Base-by-base conservation (phyloP, 64 coral and sea anemone species). In the Montipora cactus region DNA sequence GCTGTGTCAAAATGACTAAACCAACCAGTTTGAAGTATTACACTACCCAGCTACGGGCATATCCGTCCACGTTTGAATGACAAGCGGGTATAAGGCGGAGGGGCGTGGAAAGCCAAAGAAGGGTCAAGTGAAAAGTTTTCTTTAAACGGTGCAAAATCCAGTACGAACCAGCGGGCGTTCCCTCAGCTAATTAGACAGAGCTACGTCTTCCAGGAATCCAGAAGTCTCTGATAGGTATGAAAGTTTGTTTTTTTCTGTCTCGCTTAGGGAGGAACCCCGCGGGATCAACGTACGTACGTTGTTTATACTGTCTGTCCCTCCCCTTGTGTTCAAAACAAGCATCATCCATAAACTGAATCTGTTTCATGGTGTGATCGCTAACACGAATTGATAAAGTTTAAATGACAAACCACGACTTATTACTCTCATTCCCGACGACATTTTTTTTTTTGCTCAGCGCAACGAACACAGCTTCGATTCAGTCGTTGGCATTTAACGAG, bases 251-350 rank as follows among this genome's bases (percentile, higher is more conserved):
- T 62, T 51, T 44, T 50, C 9, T 12, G 61, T 16, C 82, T 9
- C 9, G 7, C 48, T 71, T 47, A 68, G 82, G 82, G 82, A 86
- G 3, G 62, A 50, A 49, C 66, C 45, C 4, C 16, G 46, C 18
- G 37, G 9, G 16, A 72, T 86, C 9, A 10, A 1, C 8, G 53
- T 23, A 19, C 19, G 22, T 11, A 13, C 15, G 55, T 44, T 82
- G 28, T 82, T 82, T 44, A 18, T 5, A 8, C 19, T 7, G 80
- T 66, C 19, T 7, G 80, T 66, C 58, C 80, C 80, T 64, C 80
- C 80, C 80, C 80, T 82, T 64, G 55, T 82, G 80, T 82, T 82
- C 14, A 82, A 44, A 66, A 82, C 21, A 66, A 82, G 55, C 53
- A 21, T 16, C 80, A 64, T 66, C 25, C 44, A 12, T 18, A 66